Percentiles rank a stretch among this genome's conserved stretches.
These are phyloP conservation scores for Trogon surrucura DNA, from an alignment of 2,113 vertebrate genomes.

Conservation along the genomic window DNA sequence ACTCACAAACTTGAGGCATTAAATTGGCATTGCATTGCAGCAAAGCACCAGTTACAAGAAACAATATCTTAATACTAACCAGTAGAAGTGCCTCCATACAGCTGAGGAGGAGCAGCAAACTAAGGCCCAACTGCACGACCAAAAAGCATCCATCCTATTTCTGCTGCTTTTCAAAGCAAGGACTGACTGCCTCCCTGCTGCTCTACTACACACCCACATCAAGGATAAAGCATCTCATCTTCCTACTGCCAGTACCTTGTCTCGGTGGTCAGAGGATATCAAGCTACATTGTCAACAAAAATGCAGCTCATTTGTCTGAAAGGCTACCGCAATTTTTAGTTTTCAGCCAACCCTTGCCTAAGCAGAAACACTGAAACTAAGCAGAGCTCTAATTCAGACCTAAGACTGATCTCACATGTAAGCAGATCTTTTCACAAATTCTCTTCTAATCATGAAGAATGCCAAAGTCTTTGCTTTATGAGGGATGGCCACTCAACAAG, in stretches of 20 bases:
- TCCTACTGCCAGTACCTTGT: not conserved
- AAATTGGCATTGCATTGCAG: not conserved
- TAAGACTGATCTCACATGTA: not conserved
- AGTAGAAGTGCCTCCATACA: not conserved
- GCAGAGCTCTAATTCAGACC: not conserved
- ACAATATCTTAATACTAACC: not conserved
- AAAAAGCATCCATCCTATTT: accelerated
- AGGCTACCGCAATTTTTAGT: not conserved
- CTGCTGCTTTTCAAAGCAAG: not conserved
- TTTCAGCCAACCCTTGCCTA: not conserved
- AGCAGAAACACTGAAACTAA: not conserved
- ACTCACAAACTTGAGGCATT: not conserved
- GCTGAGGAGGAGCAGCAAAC: not conserved
- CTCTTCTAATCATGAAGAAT: not conserved
- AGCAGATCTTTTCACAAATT: not conserved
- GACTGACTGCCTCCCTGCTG: not conserved
- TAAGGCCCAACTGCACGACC: not conserved
- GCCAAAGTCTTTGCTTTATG: not conserved
- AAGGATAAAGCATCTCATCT: not conserved
- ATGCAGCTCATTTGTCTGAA: not conserved
- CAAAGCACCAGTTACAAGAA: not conserved
- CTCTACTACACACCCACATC: not conserved
- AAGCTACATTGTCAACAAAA: not conserved
- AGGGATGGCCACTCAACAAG: not conserved
- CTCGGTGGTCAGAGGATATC: not conserved